Evolutionary conservation across 2,113 vertebrate species (phyloP).

Genomic region (Cynocephalus volans): DNA sequence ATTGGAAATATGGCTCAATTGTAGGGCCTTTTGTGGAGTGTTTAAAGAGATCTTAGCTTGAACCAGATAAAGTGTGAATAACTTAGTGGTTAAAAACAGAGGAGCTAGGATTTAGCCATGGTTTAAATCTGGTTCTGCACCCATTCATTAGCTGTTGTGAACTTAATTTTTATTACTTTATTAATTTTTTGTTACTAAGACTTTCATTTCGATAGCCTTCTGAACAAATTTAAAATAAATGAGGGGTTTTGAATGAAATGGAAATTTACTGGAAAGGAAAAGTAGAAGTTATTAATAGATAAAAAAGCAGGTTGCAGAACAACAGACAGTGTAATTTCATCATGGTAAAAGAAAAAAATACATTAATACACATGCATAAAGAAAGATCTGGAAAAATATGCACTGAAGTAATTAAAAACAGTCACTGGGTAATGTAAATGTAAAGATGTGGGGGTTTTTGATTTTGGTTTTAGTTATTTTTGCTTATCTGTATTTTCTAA

Average conservation of each 20-base stretch:
- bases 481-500: constrained; percentile 1
- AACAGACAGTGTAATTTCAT: not conserved
- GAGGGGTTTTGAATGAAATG: not conserved
- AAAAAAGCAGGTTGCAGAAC: not conserved
- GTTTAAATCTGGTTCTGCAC: constrained; percentile 57
- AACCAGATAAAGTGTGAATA: not conserved
- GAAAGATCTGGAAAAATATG: constrained; percentile 25
- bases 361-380: not conserved
- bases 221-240: constrained; percentile 69
- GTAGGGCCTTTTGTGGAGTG: not conserved
- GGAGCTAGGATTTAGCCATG: not conserved
- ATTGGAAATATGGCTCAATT: not conserved
- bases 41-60: constrained; percentile 50
- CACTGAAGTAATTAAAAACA: constrained; percentile 12
- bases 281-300: not conserved
- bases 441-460: not conserved
- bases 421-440: constrained; percentile 27
- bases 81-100: constrained; percentile 59
- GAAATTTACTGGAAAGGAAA: constrained; percentile 58
- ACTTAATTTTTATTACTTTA: constrained; percentile 44
- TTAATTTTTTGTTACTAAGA: constrained; percentile 25
- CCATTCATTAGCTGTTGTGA: constrained; percentile 13
- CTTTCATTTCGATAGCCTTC: constrained; percentile 38
- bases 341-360: constrained; percentile 41
- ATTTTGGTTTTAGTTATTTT: constrained; percentile 43